phyloP scores from a whole-genome alignment of 2,888 invertebrate genomes.

The Ectropis crepuscularia region DNA sequence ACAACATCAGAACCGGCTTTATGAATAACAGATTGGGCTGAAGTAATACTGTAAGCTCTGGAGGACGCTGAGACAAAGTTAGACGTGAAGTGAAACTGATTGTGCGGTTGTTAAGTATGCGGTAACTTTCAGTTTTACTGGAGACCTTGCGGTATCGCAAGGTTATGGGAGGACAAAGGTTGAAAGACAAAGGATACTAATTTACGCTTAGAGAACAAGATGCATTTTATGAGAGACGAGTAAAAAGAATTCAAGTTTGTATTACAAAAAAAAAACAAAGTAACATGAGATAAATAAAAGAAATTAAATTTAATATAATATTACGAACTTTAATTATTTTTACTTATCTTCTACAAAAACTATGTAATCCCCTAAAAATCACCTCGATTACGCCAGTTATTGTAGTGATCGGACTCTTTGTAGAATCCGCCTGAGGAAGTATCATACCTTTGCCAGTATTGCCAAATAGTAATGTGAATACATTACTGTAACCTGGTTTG shows the following conservation, averaged over 20 bases:
- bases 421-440: too few species aligned
- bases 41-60: slow-evolving; percentile 39
- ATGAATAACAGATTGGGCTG: slow-evolving; percentile 48
- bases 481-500: too few species aligned
- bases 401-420: too few species aligned
- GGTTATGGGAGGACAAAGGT: slow-evolving; percentile 5
- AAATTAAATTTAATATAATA: too few species aligned
- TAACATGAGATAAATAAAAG: too few species aligned
- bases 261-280: too few species aligned
- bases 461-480: too few species aligned
- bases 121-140: slow-evolving; percentile 20
- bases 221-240: slow-evolving; percentile 1
- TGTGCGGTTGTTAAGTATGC: slow-evolving; percentile 17
- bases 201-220: slow-evolving; percentile 2
- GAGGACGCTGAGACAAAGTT: slow-evolving; percentile 43
- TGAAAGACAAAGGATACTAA: slow-evolving; percentile 5
- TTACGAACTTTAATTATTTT: too few species aligned
- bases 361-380: too few species aligned
- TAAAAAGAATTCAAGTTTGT: slow-evolving; percentile 1
- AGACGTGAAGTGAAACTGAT: slow-evolving; percentile 30
- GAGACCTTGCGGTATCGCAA: slow-evolving; percentile 7
- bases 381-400: too few species aligned
- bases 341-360: too few species aligned
- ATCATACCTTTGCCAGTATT: too few species aligned
- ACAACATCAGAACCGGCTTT: slow-evolving; percentile 37